These are phyloP conservation scores for Nothocercus nigrocapillus DNA, from an alignment of 2,113 vertebrate species.

Conservation along the genomic window DNA sequence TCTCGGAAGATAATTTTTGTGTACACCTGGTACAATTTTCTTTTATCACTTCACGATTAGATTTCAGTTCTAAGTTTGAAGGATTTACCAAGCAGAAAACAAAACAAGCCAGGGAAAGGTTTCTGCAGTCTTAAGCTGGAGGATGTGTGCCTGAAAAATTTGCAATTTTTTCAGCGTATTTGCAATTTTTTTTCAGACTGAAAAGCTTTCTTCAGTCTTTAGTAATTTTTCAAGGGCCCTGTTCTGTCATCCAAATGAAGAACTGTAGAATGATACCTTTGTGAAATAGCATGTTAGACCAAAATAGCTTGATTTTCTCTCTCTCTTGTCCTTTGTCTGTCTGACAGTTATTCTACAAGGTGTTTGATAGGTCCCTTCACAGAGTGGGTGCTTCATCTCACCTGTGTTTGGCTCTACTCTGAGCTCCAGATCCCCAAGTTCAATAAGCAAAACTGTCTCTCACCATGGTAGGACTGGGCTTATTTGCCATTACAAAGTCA, in stretches of 20 bases:
- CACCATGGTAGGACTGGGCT: neutral
- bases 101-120: neutral
- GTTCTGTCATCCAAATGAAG: neutral
- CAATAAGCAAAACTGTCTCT: neutral
- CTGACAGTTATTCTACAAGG: neutral
- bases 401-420: neutral
- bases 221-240: neutral
- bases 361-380: neutral
- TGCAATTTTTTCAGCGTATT: neutral
- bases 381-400: neutral
- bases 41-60: neutral
- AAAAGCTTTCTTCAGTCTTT: neutral
- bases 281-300: neutral
- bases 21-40: neutral
- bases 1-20: neutral
- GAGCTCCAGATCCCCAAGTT: neutral
- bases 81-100: neutral
- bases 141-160: neutral
- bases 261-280: neutral
- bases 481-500: neutral
- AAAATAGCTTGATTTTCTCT: neutral
- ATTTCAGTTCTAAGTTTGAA: neutral
- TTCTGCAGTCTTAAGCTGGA: neutral
- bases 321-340: neutral
- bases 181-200: neutral